phyloP scores from a whole-genome alignment of 2,113 vertebrate species.

The Bolborhynchus lineola region DNA sequence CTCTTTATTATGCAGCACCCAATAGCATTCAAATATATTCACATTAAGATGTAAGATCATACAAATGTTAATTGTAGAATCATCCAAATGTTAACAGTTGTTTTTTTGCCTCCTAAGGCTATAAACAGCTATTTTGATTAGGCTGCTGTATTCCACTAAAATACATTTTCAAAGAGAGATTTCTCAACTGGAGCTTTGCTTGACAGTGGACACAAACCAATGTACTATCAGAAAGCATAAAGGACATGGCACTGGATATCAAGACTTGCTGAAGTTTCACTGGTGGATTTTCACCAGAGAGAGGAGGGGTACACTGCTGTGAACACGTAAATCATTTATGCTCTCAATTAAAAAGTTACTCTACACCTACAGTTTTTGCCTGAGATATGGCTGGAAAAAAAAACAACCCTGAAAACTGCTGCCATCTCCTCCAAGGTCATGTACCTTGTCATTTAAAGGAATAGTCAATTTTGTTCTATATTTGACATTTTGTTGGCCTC shows the following conservation, averaged over 20 bases:
- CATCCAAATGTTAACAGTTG: constrained; percentile 18
- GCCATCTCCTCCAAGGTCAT: background rate
- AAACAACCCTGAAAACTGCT: background rate
- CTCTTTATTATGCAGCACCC: constrained; percentile 25
- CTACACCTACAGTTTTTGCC: background rate
- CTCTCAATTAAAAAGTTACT: constrained; percentile 41
- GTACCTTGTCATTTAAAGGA: background rate
- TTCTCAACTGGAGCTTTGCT: background rate
- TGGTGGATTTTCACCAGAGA: background rate
- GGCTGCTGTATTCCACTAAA: background rate
- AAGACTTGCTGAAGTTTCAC: background rate
- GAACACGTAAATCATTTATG: constrained; percentile 30
- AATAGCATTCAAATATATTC: constrained; percentile 37
- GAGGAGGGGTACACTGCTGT: background rate
- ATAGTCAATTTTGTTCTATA: background rate
- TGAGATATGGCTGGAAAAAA: background rate
- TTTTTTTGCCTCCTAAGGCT: background rate
- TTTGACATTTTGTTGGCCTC: background rate
- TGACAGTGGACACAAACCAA: background rate
- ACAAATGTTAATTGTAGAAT: constrained; percentile 1
- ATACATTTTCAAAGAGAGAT: constrained; percentile 2
- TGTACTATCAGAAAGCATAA: background rate
- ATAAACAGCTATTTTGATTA: constrained; percentile 28
- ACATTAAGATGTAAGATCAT: background rate
- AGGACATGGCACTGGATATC: background rate